Evolutionary conservation across 2,888 invertebrate species (phyloP), one percentile per base, ranked within the genome.

Genomic region (Orchestes rusci): DNA sequence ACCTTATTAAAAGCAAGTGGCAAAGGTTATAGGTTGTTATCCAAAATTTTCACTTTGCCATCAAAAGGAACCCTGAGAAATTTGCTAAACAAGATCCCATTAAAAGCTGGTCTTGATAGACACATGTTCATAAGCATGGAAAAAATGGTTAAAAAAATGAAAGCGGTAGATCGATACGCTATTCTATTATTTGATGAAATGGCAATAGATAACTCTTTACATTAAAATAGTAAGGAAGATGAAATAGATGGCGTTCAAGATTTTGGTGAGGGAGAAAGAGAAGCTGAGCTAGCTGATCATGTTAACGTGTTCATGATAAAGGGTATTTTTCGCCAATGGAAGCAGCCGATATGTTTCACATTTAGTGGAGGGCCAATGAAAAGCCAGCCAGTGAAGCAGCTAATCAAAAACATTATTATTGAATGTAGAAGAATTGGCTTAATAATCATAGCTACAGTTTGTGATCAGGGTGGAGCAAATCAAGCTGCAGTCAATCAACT

Each of bases 391-490:
- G n/a, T n/a, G 18, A 16, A 12, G 32, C 54, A 12, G 51, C 58
- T 27, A 49, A 41, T 40, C 28, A 33, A 27, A 30, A 51, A 15
- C 35, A 45, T n/a, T n/a, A n/a, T n/a, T n/a, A n/a, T n/a, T n/a
- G n/a, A n/a, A 23, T n/a, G n/a, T n/a, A n/a, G n/a, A 32, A 18
- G 39, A 5, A 39, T 49, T 28, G 59, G 57, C 1, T 37, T 59
- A 2, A 36, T 32, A 16, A 45, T 59, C 18, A 47, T 58, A n/a
- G 57, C 58, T 5, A 56, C 57, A 8, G 48, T 59, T 30, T 57
- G 50, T 45, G 59, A 60, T 43, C 59, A 60, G 39, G 59, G 57
- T 12, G 30, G 53, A 1, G 55, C 53, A 15, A 60, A 59, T 45
- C 30, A 18, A 32, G 44, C 51, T 16, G 55, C 54, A 4, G 36